Conservation (phyloP, 2,113 vertebrate species). For the Mesoclemmys tuberculata region DNA sequence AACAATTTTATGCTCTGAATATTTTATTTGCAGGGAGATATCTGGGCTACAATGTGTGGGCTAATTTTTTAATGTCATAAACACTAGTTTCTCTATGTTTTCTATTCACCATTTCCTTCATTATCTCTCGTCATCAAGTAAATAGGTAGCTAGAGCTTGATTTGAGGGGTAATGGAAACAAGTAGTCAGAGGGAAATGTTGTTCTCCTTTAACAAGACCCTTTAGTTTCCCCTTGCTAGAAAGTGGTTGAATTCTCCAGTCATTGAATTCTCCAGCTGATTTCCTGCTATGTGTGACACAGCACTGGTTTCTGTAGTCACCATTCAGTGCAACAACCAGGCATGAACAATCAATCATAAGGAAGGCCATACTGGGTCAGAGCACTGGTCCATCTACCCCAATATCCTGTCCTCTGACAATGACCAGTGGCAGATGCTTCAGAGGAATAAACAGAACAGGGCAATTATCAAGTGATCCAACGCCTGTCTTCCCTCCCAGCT, state of each 20-base stretch:
- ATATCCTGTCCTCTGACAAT: neutral
- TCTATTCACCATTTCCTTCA: slow-evolving; percentile 2
- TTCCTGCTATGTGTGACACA: neutral
- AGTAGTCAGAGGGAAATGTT: neutral
- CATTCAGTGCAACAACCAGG: neutral
- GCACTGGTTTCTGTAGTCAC: neutral
- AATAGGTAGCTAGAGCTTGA: neutral
- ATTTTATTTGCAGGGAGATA: slow-evolving; percentile 18
- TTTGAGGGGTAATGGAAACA: neutral
- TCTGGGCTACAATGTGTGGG: neutral
- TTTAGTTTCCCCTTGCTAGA: neutral
- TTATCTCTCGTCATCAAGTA: slow-evolving; percentile 22
- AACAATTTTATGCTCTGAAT: slow-evolving; percentile 41
- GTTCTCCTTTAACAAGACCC: neutral
- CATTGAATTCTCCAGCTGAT: neutral
- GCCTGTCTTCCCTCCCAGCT: neutral
- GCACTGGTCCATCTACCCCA: neutral
- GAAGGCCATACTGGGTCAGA: neutral
- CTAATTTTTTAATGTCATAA: slow-evolving; percentile 48
- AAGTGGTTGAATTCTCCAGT: neutral
- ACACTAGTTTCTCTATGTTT: slow-evolving; percentile 26
- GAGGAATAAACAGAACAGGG: neutral
- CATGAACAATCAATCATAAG: neutral
- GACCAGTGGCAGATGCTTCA: neutral
- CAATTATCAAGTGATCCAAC: neutral